Evolutionary conservation across 2,797 vertebrate species (phyloP).

Genomic region (Falco cherrug): DNA sequence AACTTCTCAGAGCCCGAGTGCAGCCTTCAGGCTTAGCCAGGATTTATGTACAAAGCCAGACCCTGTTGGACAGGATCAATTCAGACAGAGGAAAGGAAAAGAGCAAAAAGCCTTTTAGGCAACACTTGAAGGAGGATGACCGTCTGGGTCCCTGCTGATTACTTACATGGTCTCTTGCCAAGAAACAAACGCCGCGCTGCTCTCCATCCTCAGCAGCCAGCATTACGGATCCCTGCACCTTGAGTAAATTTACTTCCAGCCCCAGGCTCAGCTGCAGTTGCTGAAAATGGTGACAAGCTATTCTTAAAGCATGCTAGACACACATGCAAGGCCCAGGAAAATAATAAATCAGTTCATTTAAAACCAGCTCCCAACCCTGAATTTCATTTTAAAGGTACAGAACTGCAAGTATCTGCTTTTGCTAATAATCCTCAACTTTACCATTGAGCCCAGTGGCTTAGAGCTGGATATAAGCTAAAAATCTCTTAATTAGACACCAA

Average conservation of each 20-base stretch:
- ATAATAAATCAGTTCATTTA: background rate
- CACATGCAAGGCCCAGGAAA: background rate
- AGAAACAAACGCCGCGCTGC: conserved; percentile 32
- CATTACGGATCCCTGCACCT: background rate
- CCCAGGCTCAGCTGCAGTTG: background rate
- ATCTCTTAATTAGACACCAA: background rate
- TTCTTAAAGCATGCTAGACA: background rate
- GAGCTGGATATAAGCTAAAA: background rate
- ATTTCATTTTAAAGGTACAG: background rate
- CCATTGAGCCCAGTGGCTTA: background rate
- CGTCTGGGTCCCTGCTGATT: conserved; percentile 51
- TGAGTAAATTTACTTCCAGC: background rate
- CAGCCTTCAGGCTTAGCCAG: conserved; percentile 15
- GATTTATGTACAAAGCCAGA: conserved; percentile 32
- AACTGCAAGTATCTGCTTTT: background rate
- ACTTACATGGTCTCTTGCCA: conserved; percentile 50
- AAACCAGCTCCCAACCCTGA: too few relatives aligned
- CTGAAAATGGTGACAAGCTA: background rate
- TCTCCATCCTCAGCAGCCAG: background rate
- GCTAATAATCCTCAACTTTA: background rate
- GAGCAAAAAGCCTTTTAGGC: conserved; percentile 45
- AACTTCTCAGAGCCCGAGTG: background rate
- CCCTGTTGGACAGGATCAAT: conserved; percentile 35
- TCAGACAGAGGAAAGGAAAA: conserved; percentile 34
- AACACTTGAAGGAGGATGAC: conserved; percentile 26